These are phyloP conservation scores for Uropetala carovei DNA, from an alignment of 2,888 invertebrate species.

Conservation along the genomic window DNA sequence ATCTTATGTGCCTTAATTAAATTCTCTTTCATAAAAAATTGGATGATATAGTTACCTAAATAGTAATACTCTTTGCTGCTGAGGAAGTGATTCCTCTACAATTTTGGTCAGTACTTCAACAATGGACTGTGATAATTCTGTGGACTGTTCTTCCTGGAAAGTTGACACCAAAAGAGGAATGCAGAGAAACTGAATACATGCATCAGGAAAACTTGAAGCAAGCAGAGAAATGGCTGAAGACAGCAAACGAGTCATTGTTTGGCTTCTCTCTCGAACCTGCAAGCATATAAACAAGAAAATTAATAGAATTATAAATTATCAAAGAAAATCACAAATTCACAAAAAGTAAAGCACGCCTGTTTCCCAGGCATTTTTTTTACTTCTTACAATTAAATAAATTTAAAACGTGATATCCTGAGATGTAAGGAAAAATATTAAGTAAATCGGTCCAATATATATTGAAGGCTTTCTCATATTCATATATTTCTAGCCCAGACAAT, in stretches of 20 bases:
- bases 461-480: too few relatives aligned
- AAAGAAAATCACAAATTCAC: background rate
- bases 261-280: background rate
- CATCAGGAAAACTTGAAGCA: slow-evolving; percentile 37
- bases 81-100: slow-evolving; percentile 22
- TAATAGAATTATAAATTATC: background rate
- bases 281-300: background rate
- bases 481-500: too few relatives aligned
- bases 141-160: background rate
- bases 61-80: background rate
- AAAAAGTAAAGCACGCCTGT: background rate
- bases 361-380: background rate
- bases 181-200: slow-evolving; percentile 31
- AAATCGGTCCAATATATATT: too few relatives aligned
- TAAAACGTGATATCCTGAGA: background rate
- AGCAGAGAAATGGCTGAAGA: background rate
- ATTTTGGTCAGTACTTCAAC: slow-evolving; percentile 1
- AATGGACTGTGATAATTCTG: background rate
- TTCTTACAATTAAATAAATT: too few relatives aligned
- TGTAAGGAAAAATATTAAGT: background rate
- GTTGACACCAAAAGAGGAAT: slow-evolving; percentile 4
- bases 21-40: background rate
- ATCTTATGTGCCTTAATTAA: background rate
- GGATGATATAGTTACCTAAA: background rate
- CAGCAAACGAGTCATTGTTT: background rate